Evolutionary conservation across 2,888 invertebrate species (phyloP), one percentile per base, ranked within the genome.

Genomic region (Drosophila prolongata): DNA sequence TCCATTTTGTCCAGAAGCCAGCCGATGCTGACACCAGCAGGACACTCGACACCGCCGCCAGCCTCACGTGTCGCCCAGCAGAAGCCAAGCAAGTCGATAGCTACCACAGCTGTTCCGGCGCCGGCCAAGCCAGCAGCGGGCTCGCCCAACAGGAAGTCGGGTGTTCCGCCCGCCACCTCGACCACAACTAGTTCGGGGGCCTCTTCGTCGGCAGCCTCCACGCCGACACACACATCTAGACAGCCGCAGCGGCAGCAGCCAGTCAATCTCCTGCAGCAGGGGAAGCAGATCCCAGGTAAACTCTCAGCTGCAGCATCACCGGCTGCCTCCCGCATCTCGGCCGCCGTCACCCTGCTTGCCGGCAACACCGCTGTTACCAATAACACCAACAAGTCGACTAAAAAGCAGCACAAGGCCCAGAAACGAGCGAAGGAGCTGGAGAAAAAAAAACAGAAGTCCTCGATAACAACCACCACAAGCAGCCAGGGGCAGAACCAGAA

Each of bases 391-490:
- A 74, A 27, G n/a, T 3, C 47, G 6, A 49, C 54, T 66, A 76
- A 77, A 14, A 90, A 89, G 57, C 84, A 74, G 46, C 80, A 84
- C 35, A 90, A 89, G 57, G 78, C 65, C 13, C 70, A 67, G 11
- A 91, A 90, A 58, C 85, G 90, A 30, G 55, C 65, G 40, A 91
- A 89, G 61, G 91, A 90, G 27, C 81, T 78, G 38, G 87, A 85
- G 27, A 89, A 89, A 59, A 91, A 89, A 56, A 91, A 87, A n/a
- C 62, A 76, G 24, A 81, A 75, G 30, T 40, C 66, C n/a, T 19
- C 54, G 3, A 60, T 40, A 75, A 61, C 71, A 52, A 66, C 42
- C 57, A 68, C 53, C 37, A 50, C 59, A 53, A 65, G 67, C 34
- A 16, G 38, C 16, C 46, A 46, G 9, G 37, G 40, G 30, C 47